Conservation (phyloP, 1,140 invertebrate genomes). For the Uloborus diversus region DNA sequence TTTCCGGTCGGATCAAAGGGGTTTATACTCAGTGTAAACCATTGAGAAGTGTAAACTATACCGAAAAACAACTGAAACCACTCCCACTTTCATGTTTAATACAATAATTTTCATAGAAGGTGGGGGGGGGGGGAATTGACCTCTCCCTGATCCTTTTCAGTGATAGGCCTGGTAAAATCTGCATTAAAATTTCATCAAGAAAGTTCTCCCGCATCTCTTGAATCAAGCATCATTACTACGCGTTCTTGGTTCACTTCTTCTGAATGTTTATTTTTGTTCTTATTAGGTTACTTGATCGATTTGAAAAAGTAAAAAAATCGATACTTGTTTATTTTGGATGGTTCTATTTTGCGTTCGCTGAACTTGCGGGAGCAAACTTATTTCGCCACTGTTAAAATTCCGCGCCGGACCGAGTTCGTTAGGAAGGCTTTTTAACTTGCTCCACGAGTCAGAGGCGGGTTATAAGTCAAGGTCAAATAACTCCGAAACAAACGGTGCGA, state of each 20-base stretch:
- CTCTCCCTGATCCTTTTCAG: too few relatives aligned
- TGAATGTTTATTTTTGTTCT: background rate
- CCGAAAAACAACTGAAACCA: too few relatives aligned
- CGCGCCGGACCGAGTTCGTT: too few relatives aligned
- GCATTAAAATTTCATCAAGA: too few relatives aligned
- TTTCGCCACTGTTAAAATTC: background rate
- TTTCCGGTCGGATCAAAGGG: too few relatives aligned
- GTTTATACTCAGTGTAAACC: too few relatives aligned
- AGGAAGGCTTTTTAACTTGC: background rate
- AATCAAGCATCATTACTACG: background rate
- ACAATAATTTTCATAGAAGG: too few relatives aligned
- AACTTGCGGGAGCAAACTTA: too few relatives aligned
- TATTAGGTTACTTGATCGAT: background rate
- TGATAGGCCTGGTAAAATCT: too few relatives aligned
- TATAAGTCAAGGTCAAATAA: conserved; percentile 13
- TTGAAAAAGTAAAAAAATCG: background rate
- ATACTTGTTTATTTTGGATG: background rate
- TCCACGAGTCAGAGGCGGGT: background rate
- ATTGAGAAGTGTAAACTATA: too few relatives aligned
- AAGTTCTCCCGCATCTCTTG: background rate
- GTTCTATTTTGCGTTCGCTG: background rate
- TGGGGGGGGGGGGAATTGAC: too few relatives aligned
- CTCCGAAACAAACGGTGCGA: background rate
- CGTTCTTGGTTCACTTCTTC: background rate
- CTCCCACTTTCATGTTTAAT: too few relatives aligned